Evolutionary conservation across 2,888 invertebrate species (phyloP), one percentile per base, ranked within the genome.

Genomic region (Kuschelorhynchus macadamiae): DNA sequence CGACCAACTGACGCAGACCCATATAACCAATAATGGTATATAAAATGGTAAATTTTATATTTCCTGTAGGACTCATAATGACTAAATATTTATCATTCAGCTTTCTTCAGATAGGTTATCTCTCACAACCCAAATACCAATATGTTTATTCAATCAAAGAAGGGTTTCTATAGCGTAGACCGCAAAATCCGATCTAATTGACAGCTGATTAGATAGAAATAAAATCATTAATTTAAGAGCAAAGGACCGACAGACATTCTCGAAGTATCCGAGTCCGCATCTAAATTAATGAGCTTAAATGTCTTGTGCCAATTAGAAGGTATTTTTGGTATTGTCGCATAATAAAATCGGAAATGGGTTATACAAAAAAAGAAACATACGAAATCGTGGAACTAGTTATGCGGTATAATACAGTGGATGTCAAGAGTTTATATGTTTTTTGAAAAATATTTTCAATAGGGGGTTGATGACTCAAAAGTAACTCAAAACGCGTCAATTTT

Each of bases 161-260:
- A 17, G 16, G 17, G 17, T 16, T 5, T 11, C 5, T 16, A 14
- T 5, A 12, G n/a, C 8, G 42, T 4, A 42, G 42, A 17, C 42
- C 42, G 42, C 42, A 57, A 57, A 75, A 77, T 75, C 78, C 77
- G 71, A 74, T 73, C 78, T 82, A 82, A 82, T 82, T 82, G 82
- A 82, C 82, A 81, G 80, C 78, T 77, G 81, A 81, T 82, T 81
- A 82, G 82, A 81, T 81, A 79, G 71, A 77, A 70, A 74, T 67
- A 65, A 74, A 70, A 68, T 75, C 79, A 77, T 80, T 79, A 80
- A 79, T 79, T 79, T 57, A 1, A n/a, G 16, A 44, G 52, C n/a
- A 32, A 44, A 57, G 56, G 32, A 8, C 46, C 18, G 44, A 21
- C 56, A 57, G 32, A 46, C 44, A 57, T 46, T 57, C 56, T 46